Conservation (phyloP, 2,113 vertebrate species). For the Notothenia coriiceps region DNA sequence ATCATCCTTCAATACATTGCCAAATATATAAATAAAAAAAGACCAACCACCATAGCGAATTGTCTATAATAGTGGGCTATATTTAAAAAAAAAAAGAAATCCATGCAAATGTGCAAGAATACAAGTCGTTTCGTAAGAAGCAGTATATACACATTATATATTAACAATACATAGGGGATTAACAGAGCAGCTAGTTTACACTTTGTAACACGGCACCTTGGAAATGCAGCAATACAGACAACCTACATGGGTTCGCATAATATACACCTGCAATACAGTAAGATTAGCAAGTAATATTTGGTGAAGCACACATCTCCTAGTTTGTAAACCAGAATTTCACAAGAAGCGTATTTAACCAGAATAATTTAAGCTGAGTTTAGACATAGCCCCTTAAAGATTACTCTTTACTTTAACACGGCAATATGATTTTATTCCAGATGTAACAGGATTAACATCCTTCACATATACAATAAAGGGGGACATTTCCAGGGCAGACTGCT, state of each 20-base stretch:
- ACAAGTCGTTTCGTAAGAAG: constrained; percentile 1
- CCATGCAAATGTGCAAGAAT: constrained; percentile 14
- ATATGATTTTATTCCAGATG: not conserved
- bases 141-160: constrained; percentile 4
- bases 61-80: constrained; percentile 1
- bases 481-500: not conserved
- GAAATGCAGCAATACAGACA: not conserved
- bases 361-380: not conserved
- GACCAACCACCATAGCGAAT: not conserved
- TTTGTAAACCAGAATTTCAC: not conserved
- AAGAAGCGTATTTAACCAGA: not conserved
- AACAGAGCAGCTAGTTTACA: not conserved
- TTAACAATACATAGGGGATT: not conserved
- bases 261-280: constrained; percentile 21
- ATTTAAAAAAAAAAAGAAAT: not conserved
- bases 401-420: not conserved
- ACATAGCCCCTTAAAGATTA: not conserved
- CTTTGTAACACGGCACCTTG: not conserved
- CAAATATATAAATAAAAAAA: not conserved
- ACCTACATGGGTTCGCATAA: not conserved
- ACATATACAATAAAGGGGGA: not conserved
- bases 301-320: not conserved
- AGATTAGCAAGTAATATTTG: constrained; percentile 1
- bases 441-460: not conserved
- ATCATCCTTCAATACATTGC: not conserved